A percentile compares a stretch with the other conserved stretches of the same genome.
Evolutionary conservation across 2,113 vertebrate species (phyloP).

Genomic region (Theristicus caerulescens): DNA sequence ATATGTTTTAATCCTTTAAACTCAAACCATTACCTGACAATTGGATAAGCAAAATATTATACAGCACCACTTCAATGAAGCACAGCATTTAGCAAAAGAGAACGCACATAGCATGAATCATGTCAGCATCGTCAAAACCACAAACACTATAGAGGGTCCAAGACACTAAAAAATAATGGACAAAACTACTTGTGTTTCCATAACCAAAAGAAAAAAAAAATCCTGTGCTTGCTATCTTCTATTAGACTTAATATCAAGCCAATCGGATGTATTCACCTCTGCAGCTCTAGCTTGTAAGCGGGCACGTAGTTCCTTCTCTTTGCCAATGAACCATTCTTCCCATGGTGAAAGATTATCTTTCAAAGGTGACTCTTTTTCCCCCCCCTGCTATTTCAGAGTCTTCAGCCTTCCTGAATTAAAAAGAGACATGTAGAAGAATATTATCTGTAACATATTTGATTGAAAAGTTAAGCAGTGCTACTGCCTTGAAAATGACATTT

Average conservation of each 20-base stretch:
- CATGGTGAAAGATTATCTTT: constrained; percentile 81
- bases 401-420: constrained; percentile 14
- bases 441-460: neutral
- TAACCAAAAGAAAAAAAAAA: neutral
- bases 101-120: neutral
- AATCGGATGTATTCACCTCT: constrained; percentile 72
- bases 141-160: neutral
- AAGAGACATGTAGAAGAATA: neutral
- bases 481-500: neutral
- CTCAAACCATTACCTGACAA: neutral
- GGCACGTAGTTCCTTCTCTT: constrained; percentile 85
- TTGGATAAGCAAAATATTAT: neutral
- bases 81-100: neutral
- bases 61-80: neutral
- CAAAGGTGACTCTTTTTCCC: neutral
- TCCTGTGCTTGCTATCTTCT: neutral
- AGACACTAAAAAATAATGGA: neutral
- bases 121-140: neutral
- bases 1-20: constrained; percentile 32
- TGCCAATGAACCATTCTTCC: constrained; percentile 91
- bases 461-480: neutral
- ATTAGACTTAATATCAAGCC: neutral
- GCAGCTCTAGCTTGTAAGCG: constrained; percentile 79
- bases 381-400: neutral
- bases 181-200: neutral